A percentile compares a stretch with the other conserved stretches of the same genome.
These are phyloP conservation scores for Ceratosolen solmsi DNA, from an alignment of 1,140 invertebrate species.

Conservation along the genomic window DNA sequence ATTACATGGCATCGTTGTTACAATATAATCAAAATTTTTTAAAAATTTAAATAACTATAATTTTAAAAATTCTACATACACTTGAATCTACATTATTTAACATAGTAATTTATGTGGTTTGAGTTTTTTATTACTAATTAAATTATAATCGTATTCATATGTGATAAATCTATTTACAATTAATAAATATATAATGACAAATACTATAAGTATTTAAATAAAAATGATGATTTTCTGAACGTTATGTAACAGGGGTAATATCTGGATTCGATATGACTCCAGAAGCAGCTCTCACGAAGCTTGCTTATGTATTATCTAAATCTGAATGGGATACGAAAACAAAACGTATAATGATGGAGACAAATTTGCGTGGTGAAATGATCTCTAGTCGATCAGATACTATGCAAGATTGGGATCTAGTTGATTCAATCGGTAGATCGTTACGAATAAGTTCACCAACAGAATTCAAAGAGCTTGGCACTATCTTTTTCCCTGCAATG, in stretches of 20 bases:
- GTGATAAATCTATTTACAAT: no score
- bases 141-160: no score
- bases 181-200: no score
- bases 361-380: constrained; percentile 83
- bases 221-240: no score
- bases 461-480: constrained; percentile 81
- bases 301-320: constrained; percentile 92
- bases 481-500: constrained; percentile 85
- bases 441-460: constrained; percentile 79
- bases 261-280: constrained; percentile 96
- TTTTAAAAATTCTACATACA: no score
- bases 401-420: constrained; percentile 77
- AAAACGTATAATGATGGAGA: constrained; percentile 87
- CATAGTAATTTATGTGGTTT: no score
- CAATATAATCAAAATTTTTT: no score
- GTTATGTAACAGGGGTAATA: constrained; percentile 80
- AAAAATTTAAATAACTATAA: no score
- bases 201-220: no score
- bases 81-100: no score
- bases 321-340: constrained; percentile 82
- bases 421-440: constrained; percentile 80
- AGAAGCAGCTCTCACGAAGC: constrained; percentile 93
- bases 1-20: no score
- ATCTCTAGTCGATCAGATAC: constrained; percentile 65
- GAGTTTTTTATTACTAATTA: no score